A percentile compares a stretch with the other conserved stretches of the same genome.
Evolutionary conservation across 2,888 invertebrate genomes (phyloP).

Genomic region (Smittia sp.): DNA sequence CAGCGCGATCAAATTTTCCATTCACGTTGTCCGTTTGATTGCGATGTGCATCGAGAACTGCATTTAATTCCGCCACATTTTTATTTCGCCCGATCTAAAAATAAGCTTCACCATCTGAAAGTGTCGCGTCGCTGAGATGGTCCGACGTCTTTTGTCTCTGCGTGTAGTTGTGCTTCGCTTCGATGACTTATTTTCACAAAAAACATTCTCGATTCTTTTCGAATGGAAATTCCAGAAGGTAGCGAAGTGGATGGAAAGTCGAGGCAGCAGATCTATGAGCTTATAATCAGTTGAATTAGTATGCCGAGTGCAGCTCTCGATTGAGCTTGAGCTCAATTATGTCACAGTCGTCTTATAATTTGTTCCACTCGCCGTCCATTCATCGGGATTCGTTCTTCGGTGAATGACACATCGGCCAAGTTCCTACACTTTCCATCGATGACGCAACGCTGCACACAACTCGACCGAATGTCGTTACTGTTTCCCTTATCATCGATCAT

Average conservation of each 20-base stretch:
- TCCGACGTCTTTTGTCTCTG: background rate
- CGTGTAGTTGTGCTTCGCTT: constrained; percentile 24
- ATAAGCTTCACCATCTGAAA: constrained; percentile 1
- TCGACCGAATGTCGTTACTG: background rate
- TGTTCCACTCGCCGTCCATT: too few species aligned
- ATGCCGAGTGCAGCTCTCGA: too few species aligned
- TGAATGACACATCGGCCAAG: too few species aligned
- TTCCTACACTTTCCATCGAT: too few species aligned
- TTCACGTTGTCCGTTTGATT: background rate
- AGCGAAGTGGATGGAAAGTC: too few species aligned
- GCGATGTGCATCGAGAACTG: background rate
- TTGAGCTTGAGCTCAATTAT: too few species aligned
- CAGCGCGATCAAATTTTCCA: background rate
- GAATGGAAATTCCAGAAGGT: constrained; percentile 16
- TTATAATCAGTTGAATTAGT: too few species aligned
- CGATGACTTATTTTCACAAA: constrained; percentile 19
- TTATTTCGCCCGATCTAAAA: background rate
- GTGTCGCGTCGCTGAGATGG: background rate
- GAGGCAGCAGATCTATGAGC: too few species aligned
- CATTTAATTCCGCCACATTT: background rate
- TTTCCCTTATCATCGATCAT: constrained; percentile 39
- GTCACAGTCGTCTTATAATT: too few species aligned
- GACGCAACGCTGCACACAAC: background rate
- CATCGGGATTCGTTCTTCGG: too few species aligned
- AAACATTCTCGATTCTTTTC: background rate